Evolutionary conservation across 2,797 vertebrate genomes (phyloP).

Genomic region (Euthynnus affinis): DNA sequence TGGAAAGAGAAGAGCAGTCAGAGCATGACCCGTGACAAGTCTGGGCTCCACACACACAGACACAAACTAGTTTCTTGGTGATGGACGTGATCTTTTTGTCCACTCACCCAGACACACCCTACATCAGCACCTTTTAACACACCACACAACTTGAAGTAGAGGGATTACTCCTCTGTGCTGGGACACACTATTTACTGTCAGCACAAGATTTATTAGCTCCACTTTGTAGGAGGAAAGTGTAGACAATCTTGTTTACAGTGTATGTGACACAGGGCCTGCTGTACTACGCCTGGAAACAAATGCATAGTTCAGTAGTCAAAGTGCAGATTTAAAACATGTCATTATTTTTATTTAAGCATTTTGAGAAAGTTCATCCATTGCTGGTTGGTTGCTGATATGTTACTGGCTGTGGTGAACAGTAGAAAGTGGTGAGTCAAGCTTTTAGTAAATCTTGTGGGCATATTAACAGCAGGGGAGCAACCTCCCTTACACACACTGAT

Average conservation of each 20-base stretch:
- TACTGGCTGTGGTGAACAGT: neutral
- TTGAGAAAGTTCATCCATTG: neutral
- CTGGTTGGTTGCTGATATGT: neutral
- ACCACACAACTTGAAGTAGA: slow-evolving; percentile 68
- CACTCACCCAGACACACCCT: slow-evolving; percentile 59
- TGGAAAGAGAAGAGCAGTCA: slow-evolving; percentile 33
- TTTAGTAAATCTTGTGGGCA: slow-evolving; percentile 20
- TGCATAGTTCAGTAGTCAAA: neutral
- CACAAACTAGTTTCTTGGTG: slow-evolving; percentile 26
- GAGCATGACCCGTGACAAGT: slow-evolving; percentile 62
- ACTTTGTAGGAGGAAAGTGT: slow-evolving; percentile 68
- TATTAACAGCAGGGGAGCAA: slow-evolving; percentile 12
- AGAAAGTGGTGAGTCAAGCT: slow-evolving; percentile 31
- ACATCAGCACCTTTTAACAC: slow-evolving; percentile 73
- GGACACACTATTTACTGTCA: slow-evolving; percentile 69
- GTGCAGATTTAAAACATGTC: neutral
- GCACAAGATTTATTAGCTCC: slow-evolving; percentile 75
- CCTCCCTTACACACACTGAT: slow-evolving; percentile 27
- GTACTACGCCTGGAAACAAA: slow-evolving; percentile 33
- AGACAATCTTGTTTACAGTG: slow-evolving; percentile 56
- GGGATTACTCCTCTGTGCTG: slow-evolving; percentile 54
- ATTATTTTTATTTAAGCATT: slow-evolving; percentile 2
- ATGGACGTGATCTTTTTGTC: slow-evolving; percentile 62
- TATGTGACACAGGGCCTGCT: slow-evolving; percentile 25
- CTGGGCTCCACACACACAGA: slow-evolving; percentile 36